Evolutionary conservation across 2,888 invertebrate species (phyloP).

Genomic region (Monochamus alternatus): DNA sequence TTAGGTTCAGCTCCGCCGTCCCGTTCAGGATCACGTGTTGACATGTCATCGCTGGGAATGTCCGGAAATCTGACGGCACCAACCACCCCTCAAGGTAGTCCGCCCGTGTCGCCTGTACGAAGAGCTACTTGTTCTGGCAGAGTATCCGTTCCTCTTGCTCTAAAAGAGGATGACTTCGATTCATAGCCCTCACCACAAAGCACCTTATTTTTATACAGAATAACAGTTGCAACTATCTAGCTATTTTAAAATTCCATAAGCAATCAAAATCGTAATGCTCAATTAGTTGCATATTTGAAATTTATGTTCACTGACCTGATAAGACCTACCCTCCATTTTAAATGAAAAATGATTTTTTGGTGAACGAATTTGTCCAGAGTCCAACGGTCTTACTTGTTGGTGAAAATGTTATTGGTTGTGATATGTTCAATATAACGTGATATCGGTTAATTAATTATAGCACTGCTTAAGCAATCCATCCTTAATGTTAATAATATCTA

Average conservation of each 20-base stretch:
- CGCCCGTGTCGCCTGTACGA: slow-evolving; percentile 81
- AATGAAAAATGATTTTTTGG: slow-evolving; percentile 4
- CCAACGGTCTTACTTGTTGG: slow-evolving; percentile 14
- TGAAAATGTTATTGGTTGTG: slow-evolving; percentile 35
- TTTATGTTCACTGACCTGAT: slow-evolving; percentile 17
- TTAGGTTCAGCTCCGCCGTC: slow-evolving; percentile 82
- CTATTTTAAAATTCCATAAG: slow-evolving; percentile 10
- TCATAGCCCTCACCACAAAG: slow-evolving; percentile 55
- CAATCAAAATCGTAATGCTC: slow-evolving; percentile 20
- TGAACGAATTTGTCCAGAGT: neutral
- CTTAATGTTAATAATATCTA: slow-evolving; percentile 20
- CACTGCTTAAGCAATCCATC: slow-evolving; percentile 40
- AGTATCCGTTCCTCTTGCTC: slow-evolving; percentile 61
- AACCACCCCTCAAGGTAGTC: slow-evolving; percentile 82
- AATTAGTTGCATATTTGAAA: slow-evolving; percentile 27
- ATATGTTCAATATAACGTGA: slow-evolving; percentile 34
- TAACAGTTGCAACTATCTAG: slow-evolving; percentile 9
- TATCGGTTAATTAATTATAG: slow-evolving; percentile 30
- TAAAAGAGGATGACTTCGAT: slow-evolving; percentile 64
- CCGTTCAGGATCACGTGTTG: slow-evolving; percentile 81
- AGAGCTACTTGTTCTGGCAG: slow-evolving; percentile 62
- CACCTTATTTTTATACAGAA: slow-evolving; percentile 11
- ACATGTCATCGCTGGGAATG: slow-evolving; percentile 77
- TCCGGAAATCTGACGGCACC: slow-evolving; percentile 83
- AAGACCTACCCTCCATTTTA: slow-evolving; percentile 12